phyloP scores from a whole-genome alignment of 2,888 invertebrate genomes.

The Hydroisotoma schaefferi region DNA sequence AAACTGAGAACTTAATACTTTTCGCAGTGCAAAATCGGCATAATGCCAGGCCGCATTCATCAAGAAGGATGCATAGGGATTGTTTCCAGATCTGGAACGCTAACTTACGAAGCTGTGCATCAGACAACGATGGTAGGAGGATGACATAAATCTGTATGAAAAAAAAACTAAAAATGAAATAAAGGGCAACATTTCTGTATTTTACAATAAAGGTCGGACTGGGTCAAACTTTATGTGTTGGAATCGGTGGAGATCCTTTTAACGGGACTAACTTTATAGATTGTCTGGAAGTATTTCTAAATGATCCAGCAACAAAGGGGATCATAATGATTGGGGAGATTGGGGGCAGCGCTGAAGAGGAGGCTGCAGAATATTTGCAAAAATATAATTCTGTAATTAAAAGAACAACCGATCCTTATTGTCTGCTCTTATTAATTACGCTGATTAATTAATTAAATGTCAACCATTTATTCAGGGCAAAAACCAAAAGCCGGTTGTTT shows the following conservation, averaged over 20 bases:
- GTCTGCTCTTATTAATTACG: background rate
- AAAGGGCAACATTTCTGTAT: background rate
- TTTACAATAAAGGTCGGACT: conserved; percentile 61
- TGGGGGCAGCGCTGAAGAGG: conserved; percentile 92
- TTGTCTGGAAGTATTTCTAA: conserved; percentile 89
- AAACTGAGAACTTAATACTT: background rate
- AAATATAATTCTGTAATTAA: conserved; percentile 68
- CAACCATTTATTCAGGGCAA: conserved; percentile 52
- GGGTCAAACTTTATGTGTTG: conserved; percentile 93
- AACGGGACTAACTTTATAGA: conserved; percentile 99
- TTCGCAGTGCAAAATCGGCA: conserved; percentile 91
- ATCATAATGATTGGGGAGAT: conserved; percentile 99
- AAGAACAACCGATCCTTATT: background rate
- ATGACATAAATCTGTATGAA: no score
- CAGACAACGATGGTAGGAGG: conserved; percentile 82
- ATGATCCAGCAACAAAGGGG: conserved; percentile 88
- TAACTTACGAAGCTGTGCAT: conserved; percentile 98
- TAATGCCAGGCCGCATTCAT: conserved; percentile 99
- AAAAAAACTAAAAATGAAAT: conserved; percentile 1
- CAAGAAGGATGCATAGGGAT: conserved; percentile 86
- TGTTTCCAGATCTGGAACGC: conserved; percentile 94
- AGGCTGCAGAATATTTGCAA: conserved; percentile 83
- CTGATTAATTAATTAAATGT: background rate
- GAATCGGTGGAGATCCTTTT: conserved; percentile 99
- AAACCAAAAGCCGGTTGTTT: conserved; percentile 92